Evolutionary conservation across 2,113 vertebrate species (phyloP).

Genomic region (Amphilophus citrinellus): DNA sequence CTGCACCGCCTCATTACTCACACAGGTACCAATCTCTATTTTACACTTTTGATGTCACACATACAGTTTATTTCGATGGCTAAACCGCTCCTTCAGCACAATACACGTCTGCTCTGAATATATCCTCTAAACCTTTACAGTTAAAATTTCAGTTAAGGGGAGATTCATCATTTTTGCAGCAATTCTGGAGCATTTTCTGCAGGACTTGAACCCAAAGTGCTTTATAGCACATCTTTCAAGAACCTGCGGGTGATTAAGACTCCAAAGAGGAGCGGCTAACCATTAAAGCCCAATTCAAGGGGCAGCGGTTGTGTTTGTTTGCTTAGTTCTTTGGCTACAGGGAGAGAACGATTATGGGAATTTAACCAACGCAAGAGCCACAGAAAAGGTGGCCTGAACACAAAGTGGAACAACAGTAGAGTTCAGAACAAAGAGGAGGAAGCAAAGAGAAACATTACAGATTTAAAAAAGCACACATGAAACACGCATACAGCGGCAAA

Average conservation of each 20-base stretch:
- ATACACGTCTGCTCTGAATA: background rate
- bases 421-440: background rate
- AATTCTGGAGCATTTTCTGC: no score
- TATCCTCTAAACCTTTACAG: background rate
- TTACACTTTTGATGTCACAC: background rate
- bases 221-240: no score
- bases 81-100: background rate
- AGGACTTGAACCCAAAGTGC: no score
- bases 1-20: background rate
- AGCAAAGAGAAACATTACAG: background rate
- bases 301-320: no score
- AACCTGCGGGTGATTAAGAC: no score
- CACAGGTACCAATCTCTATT: background rate
- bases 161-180: no score
- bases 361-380: no score
- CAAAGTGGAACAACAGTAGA: background rate
- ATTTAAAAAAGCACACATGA: fast-evolving
- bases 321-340: no score
- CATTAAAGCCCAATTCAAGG: no score
- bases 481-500: background rate
- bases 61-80: background rate
- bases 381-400: background rate
- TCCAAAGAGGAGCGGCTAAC: no score
- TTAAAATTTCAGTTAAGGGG: no score
- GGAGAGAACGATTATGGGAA: no score